These are phyloP conservation scores for Amphibalanus amphitrite DNA, from an alignment of 1,140 invertebrate genomes.

Conservation along the genomic window DNA sequence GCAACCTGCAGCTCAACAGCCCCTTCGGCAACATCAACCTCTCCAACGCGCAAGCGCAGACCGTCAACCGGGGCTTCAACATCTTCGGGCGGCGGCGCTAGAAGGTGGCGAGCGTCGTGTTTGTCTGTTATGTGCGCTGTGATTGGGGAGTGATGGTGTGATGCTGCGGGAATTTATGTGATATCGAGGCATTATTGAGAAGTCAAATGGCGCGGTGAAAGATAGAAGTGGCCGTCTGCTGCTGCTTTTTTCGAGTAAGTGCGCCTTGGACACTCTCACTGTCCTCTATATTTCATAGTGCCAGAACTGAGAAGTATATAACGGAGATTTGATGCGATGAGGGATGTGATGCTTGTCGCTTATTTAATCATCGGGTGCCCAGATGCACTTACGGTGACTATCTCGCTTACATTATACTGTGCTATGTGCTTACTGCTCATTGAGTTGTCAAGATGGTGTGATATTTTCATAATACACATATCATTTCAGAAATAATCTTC, in stretches of 20 bases:
- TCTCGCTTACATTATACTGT: no score
- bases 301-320: no score
- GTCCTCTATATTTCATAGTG: background rate
- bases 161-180: no score
- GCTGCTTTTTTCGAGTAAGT: background rate
- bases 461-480: no score
- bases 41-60: background rate
- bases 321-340: no score
- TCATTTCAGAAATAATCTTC: no score
- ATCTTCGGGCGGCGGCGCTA: background rate
- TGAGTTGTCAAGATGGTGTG: no score
- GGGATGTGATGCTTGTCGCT: no score
- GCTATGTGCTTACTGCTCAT: no score
- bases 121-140: background rate
- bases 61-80: background rate
- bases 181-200: background rate
- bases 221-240: background rate
- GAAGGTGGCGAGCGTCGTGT: background rate
- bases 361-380: no score
- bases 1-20: background rate
- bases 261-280: slow-evolving; percentile 20
- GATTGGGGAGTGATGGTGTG: no score
- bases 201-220: background rate
- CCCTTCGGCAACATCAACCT: background rate
- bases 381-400: no score